Evolutionary conservation across 2,797 vertebrate genomes (phyloP).

Genomic region (Lithobates sylvaticus): DNA sequence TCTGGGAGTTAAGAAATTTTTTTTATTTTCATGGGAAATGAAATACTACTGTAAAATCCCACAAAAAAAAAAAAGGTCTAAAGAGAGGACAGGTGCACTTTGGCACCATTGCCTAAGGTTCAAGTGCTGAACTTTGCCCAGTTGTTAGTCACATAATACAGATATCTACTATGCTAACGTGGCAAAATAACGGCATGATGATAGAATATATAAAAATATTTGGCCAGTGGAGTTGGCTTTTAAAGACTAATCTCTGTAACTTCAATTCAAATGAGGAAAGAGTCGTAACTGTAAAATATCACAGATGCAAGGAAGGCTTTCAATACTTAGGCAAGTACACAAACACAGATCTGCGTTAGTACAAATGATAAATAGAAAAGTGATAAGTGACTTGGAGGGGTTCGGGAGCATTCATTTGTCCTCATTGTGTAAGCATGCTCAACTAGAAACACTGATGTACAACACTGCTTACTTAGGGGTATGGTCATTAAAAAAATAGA

Average conservation of each 20-base stretch:
- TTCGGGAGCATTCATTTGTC: background rate
- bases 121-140: background rate
- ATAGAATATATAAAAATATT: background rate
- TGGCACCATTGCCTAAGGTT: too few species aligned
- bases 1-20: too few species aligned
- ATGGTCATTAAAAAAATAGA: conserved; percentile 12
- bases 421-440: conserved; percentile 15
- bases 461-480: background rate
- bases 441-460: background rate
- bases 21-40: background rate
- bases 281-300: background rate
- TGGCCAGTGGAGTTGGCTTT: background rate
- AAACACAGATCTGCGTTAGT: background rate
- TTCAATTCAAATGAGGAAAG: background rate
- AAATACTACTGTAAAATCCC: background rate
- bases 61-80: too few species aligned
- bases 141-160: background rate
- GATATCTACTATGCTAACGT: background rate
- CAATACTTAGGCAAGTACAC: background rate
- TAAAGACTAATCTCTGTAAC: background rate
- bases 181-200: background rate
- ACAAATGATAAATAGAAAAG: background rate
- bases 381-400: background rate
- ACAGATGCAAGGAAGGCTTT: background rate
- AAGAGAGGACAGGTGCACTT: too few species aligned